Evolutionary conservation across 2,113 vertebrate species (phyloP), one percentile per base, ranked within the genome.

Genomic region (Embiotoca jacksoni): DNA sequence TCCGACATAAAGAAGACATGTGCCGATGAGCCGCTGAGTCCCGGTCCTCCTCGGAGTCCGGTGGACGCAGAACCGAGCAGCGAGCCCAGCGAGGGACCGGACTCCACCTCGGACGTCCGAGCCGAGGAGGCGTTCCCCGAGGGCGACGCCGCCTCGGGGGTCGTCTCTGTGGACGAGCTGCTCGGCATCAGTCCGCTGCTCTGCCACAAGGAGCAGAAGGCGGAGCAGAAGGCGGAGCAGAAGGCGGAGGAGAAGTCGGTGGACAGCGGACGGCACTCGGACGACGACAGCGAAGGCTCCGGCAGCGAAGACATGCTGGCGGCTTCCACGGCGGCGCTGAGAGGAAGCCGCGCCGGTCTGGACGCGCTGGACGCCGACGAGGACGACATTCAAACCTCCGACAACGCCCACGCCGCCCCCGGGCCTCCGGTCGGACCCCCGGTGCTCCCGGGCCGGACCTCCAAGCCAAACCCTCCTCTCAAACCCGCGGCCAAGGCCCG

Each of bases 211-310:
- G 89, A 85, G 16, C 64, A 86, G 66, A 80, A 23, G 23, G 23
- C 23, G 23, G 23, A 23, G 23, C 1, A 23, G 23, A 23, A 23
- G 23, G 23, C 23, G 23, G 23, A 80, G 7, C 78, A 84, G 37
- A 82, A 77, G 35, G 75, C 81, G 0, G 94, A 94, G 67, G 88
- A 93, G 37, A 94, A 94, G 47, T 95, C 92, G 23, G 82, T 92
- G 0, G 93, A 94, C 67, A 94, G 94, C 1, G 92, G 93, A 7
- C 94, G 92, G 77, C 91, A 94, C 73, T 95, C 94, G 0, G 92
- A 89, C 0, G 78, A 79, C 7, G 87, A 84, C 7, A 89, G 89
- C 0, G 91, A 93, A 30, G 88, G 76, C 36, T 92, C 91, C 7
- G 93, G 74, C 39, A 75, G n/a, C 41, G 90, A 88, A 73, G 92